Evolutionary conservation across 2,888 invertebrate species (phyloP), one percentile per base, ranked within the genome.

Genomic region (Synanthedon myopaeformis): DNA sequence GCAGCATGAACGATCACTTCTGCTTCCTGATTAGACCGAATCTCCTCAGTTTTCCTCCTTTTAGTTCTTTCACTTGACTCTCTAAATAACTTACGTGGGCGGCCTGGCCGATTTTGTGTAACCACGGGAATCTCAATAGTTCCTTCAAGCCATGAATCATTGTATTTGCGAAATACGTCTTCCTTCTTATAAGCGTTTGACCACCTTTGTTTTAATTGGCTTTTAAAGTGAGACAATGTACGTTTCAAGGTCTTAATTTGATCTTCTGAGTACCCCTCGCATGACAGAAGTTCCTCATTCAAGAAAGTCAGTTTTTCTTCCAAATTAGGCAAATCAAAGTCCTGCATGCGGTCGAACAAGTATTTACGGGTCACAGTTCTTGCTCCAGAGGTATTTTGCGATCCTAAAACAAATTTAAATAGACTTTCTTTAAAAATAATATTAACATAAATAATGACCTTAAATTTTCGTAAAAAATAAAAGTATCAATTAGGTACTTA

Each of bases 11-110:
- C 53, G 35, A 57, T 53, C 14, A 53, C 35, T 41, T 55, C 55
- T 28, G 13, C n/a, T 11, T 28, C 52, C 6, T 49, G 28, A 28
- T 41, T 52, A 51, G 52, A 51, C 14, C 58, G 52, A 13, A 59
- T 17, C 13, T 57, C 56, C 52, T 58, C 54, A 51, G 59, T 60
- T 58, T 61, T 58, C 42, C 60, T 52, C 23, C 57, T 50, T 55
- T 61, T 59, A 28, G 49, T 59, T 35, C 57, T 53, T 49, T 60
- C 58, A 53, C 57, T 59, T 12, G 54, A 56, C n/a, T 61, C 57
- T 42, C n/a, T 41, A 53, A 61, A 61, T 41, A 51, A 51, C 45
- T 61, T 62, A 4, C 12, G 13, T 49, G 58, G 59, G 2, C 61
- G 57, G 42, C 59, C 60, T 49, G 56, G 55, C 17, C 54, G 51